Evolutionary conservation across 64 coral and sea anemone species (phyloP), one percentile per base, ranked within the genome.

Genomic region (Dendronephthya gigantea): DNA sequence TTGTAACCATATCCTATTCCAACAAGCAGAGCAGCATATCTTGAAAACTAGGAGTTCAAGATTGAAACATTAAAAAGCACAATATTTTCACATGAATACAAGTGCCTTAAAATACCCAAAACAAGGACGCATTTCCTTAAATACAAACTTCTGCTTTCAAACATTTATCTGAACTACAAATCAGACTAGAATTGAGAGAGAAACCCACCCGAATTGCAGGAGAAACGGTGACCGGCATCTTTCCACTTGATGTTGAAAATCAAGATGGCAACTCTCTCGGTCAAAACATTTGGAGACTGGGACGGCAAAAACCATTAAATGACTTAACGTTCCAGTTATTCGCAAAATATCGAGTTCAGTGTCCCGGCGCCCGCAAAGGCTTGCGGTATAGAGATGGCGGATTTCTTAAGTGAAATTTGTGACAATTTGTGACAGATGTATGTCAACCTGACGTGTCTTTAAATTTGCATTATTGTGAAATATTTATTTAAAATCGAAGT

Each of bases 1-100:
- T 89, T 90, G 82, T 96, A 96, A 88, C 94, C 94, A 96, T 96
- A 96, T 15, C 50, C 94, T 83, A 96, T 38, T 30, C 94, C 94
- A 82, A 96, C 66, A 1, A 93, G 48, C 29, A 96, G 28, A 82
- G 91, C 94, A 75, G 91, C 89, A 87, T 96, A 96, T 41, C 94
- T 92, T 27, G 94, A 90, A 87, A 96, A 96, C 94, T 96, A 58
- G 22, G 10, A 69, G 51, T 84, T 11, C 58, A 12, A 89, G 36
- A 6, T 6, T 66, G 14, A 30, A 30, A n/a, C 6, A 30, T n/a
- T 66, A 66, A 8, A 66, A 66, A 66, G 29, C 22, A 66, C 58
- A 66, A 66, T 30, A 66, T 22, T 66, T 66, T 6, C 5, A 66
- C 29, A 30, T 66, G 58, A 66, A 66, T 7, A 66, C 14, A 66